These are phyloP conservation scores for Saturnia japonica DNA, from an alignment of 2,888 invertebrate species.

Conservation along the genomic window DNA sequence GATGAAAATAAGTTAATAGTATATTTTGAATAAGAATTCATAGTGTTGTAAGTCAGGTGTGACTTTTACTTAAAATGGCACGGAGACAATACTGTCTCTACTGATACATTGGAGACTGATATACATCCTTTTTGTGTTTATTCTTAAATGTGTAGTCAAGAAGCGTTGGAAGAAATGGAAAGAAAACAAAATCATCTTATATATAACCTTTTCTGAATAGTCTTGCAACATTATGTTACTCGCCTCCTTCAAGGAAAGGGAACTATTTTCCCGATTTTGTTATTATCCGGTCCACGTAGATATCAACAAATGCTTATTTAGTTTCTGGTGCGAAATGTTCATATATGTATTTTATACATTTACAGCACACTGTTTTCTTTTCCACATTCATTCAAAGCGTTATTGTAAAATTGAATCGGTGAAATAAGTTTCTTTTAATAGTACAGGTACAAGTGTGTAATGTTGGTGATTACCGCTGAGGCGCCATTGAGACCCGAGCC, in stretches of 20 bases:
- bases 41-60: no score
- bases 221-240: not conserved
- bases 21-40: no score
- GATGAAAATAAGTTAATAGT: no score
- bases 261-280: not conserved
- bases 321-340: not conserved
- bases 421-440: not conserved
- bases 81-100: no score
- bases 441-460: no score
- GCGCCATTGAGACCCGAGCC: no score
- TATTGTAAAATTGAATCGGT: not conserved
- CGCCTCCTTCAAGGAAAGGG: not conserved
- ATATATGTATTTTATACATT: not conserved
- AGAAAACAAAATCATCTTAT: not conserved
- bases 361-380: not conserved
- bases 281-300: not conserved
- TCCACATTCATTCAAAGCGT: not conserved
- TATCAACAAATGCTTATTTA: not conserved
- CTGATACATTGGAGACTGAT: no score
- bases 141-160: no score
- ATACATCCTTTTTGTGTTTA: no score
- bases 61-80: no score
- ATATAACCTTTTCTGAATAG: not conserved
- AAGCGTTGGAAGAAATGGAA: not conserved
- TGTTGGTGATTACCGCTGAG: no score